Conservation (phyloP, 2,797 vertebrate genomes). For the Cynopterus sphinx region DNA sequence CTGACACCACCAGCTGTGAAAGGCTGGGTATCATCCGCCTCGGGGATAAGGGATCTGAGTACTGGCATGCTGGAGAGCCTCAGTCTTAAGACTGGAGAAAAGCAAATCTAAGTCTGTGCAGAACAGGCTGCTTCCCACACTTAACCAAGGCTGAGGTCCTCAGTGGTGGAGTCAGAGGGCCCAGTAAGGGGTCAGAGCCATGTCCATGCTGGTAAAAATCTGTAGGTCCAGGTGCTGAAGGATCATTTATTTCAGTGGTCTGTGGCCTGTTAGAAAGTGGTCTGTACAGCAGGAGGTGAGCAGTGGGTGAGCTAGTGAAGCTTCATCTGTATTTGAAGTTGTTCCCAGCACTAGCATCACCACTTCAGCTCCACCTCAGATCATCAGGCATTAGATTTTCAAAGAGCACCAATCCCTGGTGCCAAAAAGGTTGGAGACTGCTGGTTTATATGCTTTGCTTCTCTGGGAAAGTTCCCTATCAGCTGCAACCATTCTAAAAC, state of each 20-base stretch:
- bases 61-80: accelerated
- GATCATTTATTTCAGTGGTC: neutral
- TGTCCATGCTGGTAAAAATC: neutral
- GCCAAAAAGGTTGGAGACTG: too few species aligned
- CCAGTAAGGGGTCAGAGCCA: neutral
- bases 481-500: neutral
- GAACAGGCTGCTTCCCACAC: neutral
- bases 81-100: neutral
- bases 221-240: neutral
- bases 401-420: too few species aligned
- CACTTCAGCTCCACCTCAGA: too few species aligned
- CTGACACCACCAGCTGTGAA: neutral
- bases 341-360: too few species aligned
- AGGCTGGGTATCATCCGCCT: neutral
- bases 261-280: too few species aligned
- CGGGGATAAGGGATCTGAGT: neutral
- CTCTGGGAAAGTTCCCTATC: neutral
- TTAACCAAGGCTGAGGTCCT: neutral
- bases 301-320: too few species aligned
- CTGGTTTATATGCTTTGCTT: neutral
- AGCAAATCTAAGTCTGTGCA: neutral
- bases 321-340: too few species aligned
- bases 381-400: too few species aligned
- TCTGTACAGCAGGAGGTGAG: too few species aligned
- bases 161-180: neutral